Base-by-base conservation (phyloP, 2,797 vertebrate species). In the Hemitrygon akajei region DNA sequence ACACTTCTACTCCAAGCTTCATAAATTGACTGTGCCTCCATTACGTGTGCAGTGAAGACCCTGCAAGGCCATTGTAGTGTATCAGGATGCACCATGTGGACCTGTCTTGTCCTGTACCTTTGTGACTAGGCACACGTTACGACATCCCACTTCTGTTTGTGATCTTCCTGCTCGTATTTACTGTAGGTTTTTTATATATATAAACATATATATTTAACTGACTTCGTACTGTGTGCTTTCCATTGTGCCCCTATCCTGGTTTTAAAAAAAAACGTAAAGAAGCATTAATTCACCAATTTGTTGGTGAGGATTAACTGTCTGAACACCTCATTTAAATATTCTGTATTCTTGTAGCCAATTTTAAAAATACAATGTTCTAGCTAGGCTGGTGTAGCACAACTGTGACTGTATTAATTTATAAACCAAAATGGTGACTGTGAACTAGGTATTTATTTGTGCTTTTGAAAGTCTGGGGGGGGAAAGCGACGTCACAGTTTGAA, bases 351-450 rank as follows among this genome's bases (percentile, higher is more conserved):
- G 97, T 97, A 97, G 97, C 97, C 97, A 97, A 97, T 96, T 96
- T 97, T 97, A 97, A 96, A 75, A 94, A 79, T 77, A 66, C 97
- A 97, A 97, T 97, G 97, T 97, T 97, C 96, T 97, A 97, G 97
- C 97, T 97, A 97, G 97, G 97, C 97, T 96, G 96, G 97, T 97
- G 97, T 97, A 97, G 97, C 97, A 97, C 97, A 97, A 97, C 97
- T 97, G 97, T 97, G 97, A 97, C 97, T 97, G 97, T 97, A 97
- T 97, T 97, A 97, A 97, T 97, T 97, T 97, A 97, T 97, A 97
- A 97, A 97, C 97, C 97, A 97, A 97, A 97, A 97, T 97, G 97
- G 97, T 97, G 97, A 97, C 97, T 97, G 97, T 97, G 97, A 97
- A 97, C 97, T 97, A 97, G 96, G 97, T 97, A 97, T 97, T 97